Base-by-base conservation (phyloP, 2,888 invertebrate species). In the Drosophila colorata region DNA sequence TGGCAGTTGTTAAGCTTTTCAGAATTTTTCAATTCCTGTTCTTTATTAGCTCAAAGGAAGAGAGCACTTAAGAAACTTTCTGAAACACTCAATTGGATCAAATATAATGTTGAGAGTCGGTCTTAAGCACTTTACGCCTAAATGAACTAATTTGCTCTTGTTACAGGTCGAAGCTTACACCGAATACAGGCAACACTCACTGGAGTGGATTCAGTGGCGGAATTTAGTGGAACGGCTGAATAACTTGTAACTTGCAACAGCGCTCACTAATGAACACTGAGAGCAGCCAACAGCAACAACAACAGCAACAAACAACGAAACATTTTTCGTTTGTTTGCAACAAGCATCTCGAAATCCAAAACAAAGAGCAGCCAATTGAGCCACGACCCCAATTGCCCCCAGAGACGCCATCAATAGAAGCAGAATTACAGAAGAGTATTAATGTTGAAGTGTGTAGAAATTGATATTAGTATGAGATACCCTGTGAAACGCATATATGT, bases 111-210 rank as follows among this genome's bases (percentile, higher is more conserved):
- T 52, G 58, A 48, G 68, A 57, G 61, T 64, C 74, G 40, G 64
- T 59, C 78, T 66, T 74, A 67, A 84, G 80, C 74, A 66, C 78
- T 82, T 79, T 63, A 80, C 71, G 86, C 78, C 60, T 66, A 82
- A 85, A 66, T 75, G 71, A 72, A 72, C 85, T 80, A 75, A 85
- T 84, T 87, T 76, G 66, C 64, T 66, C 70, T 73, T 53, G 43
- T 57, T 73, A 66, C 72, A 66, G 60, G 60, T 61, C 64, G 73
- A 61, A 41, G 3, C 14, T 38, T 47, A 48, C 37, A 47, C 47
- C 23, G 41, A 49, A 63, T 60, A 46, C 47, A 38, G 16, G 16
- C 38, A 20, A 13, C 33, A 37, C 23, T 46, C 58, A 61, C 33
- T 69, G 23, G 35, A 61, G 43, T 68, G 47, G 37, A 48, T 35